Conservation (phyloP, 2,888 invertebrate genomes). For the Luffia ferchaultella region DNA sequence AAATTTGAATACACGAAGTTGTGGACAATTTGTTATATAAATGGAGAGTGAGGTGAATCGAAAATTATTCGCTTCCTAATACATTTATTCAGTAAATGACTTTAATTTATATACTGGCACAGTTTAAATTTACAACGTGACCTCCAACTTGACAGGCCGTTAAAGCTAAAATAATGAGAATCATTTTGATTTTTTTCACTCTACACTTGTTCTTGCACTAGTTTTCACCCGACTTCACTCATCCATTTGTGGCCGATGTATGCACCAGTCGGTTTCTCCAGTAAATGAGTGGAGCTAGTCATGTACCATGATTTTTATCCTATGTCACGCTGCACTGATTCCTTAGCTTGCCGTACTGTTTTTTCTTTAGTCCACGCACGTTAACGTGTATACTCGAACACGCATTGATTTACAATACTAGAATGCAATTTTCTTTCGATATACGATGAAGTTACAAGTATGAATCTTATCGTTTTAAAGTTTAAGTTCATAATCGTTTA, state of each 20-base stretch:
- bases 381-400: slow-evolving; percentile 21
- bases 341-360: slow-evolving; percentile 29
- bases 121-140: slow-evolving; percentile 42
- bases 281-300: slow-evolving; percentile 46
- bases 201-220: slow-evolving; percentile 19
- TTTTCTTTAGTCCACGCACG: slow-evolving; percentile 32
- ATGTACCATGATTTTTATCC: slow-evolving; percentile 56
- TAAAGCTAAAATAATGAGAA: slow-evolving; percentile 40
- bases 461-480: too few relatives aligned
- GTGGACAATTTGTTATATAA: too few relatives aligned
- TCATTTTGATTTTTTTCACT: slow-evolving; percentile 35
- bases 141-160: slow-evolving; percentile 33
- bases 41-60: too few relatives aligned
- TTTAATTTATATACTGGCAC: slow-evolving; percentile 68
- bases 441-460: too few relatives aligned
- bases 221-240: slow-evolving; percentile 39
- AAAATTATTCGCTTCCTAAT: too few relatives aligned
- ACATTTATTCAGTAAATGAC: too few relatives aligned
- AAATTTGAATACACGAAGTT: too few relatives aligned
- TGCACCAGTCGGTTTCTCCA: slow-evolving; percentile 30
- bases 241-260: slow-evolving; percentile 58
- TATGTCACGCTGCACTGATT: slow-evolving; percentile 49
- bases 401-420: slow-evolving; percentile 25
- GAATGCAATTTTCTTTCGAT: slow-evolving; percentile 45
- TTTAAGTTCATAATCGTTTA: too few relatives aligned